Base-by-base conservation (phyloP, 2,113 vertebrate genomes). In the Vidua chalybeata region DNA sequence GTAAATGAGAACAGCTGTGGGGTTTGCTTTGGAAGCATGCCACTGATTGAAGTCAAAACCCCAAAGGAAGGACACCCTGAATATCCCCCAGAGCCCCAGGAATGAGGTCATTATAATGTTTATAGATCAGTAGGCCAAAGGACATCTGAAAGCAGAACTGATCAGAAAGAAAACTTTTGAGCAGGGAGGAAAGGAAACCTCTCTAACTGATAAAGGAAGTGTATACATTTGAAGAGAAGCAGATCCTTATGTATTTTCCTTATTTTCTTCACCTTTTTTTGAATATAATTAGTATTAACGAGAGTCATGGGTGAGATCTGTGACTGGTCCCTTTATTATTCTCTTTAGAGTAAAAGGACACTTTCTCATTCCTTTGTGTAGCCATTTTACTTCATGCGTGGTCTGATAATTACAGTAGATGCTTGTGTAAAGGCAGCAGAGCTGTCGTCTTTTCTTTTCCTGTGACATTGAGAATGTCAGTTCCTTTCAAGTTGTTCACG, bases 401-500 rank as follows among this genome's bases (percentile, higher is more conserved):
- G 21, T 61, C 73, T 72, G 52, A 39, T 89, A 94, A 79, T 94
- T 89, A 68, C 61, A 84, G 77, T n/a, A 87, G 77, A 41, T 0
- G 0, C 10, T 59, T 79, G 31, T 75, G 35, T 64, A 72, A 78
- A 87, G 61, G 62, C 54, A 90, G n/a, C 51, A 77, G 63, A 94
- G 31, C 35, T 87, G 61, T 66, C 10, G 0, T 64, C 62, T 78
- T 71, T 78, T 87, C 33, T 86, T 90, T 87, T 72, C 33, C 45
- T 61, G 27, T 94, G 87, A 87, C 87, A 72, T n/a, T 79, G 84
- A 90, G 58, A 87, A 82, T 87, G 74, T 93, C 75, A 58, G 58
- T 30, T 93, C 62, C 71, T 95, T 95, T 96, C 61, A 95, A 93
- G 43, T 67, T 6, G 0, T 67, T 82, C 2, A 10, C 1, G 11